A percentile compares a stretch with the other conserved stretches of the same genome.
These are phyloP conservation scores for Thunnus thynnus DNA, from an alignment of 2,113 vertebrate species.

Conservation along the genomic window DNA sequence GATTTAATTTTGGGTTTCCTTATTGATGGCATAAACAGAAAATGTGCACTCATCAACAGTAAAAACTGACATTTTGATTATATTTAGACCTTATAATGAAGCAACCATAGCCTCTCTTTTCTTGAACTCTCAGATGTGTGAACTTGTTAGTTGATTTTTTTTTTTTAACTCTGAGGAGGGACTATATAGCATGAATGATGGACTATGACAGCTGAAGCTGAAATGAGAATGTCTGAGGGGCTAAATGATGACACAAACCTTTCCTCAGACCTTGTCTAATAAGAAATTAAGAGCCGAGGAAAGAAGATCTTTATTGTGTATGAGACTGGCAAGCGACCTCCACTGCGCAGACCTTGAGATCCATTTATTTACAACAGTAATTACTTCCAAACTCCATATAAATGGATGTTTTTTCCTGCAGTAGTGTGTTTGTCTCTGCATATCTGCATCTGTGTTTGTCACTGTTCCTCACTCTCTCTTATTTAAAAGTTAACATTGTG, in stretches of 20 bases:
- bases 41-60: neutral
- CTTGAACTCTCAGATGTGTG: constrained; percentile 11
- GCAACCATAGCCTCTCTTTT: neutral
- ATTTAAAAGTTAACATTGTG: constrained; percentile 33
- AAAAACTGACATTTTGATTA: neutral
- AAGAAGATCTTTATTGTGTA: neutral
- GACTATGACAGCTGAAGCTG: constrained; percentile 3
- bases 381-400: neutral
- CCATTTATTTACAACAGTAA: constrained; percentile 16
- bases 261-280: neutral
- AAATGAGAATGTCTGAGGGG: constrained; percentile 22
- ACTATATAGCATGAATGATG: constrained; percentile 7
- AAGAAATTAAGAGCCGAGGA: neutral
- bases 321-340: constrained; percentile 17
- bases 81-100: neutral
- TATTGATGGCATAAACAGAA: no score
- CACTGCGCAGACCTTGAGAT: constrained; percentile 26
- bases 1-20: no score
- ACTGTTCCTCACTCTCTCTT: neutral
- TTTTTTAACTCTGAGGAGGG: constrained; percentile 14
- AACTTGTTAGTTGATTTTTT: constrained; percentile 38
- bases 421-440: constrained; percentile 9
- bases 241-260: constrained; percentile 7
- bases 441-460: constrained; percentile 1
- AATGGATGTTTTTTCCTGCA: constrained; percentile 1